Percentiles rank a stretch among this genome's conserved stretches.
These are phyloP conservation scores for Meganola albula DNA, from an alignment of 2,888 invertebrate genomes.

Conservation along the genomic window DNA sequence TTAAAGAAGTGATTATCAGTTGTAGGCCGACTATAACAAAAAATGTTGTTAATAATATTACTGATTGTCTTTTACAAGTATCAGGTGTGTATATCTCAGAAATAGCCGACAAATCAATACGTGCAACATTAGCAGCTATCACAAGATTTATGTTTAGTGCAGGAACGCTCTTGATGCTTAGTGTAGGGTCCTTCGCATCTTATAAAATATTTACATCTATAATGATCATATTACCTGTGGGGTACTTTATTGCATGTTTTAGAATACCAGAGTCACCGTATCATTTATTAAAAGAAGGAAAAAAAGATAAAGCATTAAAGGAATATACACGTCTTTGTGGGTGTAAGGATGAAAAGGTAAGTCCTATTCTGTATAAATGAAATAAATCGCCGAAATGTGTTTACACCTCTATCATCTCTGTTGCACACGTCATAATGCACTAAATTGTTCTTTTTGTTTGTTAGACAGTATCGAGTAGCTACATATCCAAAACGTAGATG, in stretches of 20 bases:
- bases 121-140: conserved; percentile 45
- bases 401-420: too few relatives aligned
- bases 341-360: conserved; percentile 13
- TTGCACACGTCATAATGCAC: too few relatives aligned
- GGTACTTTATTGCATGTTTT: conserved; percentile 59
- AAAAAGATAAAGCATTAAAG: conserved; percentile 52
- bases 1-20: too few relatives aligned
- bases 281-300: conserved; percentile 68
- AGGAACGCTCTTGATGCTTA: conserved; percentile 49
- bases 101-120: conserved; percentile 57
- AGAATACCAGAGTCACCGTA: conserved; percentile 79
- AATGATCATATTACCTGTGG: conserved; percentile 42
- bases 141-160: conserved; percentile 50
- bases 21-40: too few relatives aligned
- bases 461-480: too few relatives aligned
- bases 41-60: too few relatives aligned
- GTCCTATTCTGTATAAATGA: too few relatives aligned
- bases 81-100: conserved; percentile 55
- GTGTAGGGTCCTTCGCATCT: conserved; percentile 47
- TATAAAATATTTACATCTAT: conserved; percentile 12
- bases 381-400: too few relatives aligned
- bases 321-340: conserved; percentile 33
- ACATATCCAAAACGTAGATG: too few relatives aligned
- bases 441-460: too few relatives aligned
- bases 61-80: too few relatives aligned